phyloP scores from a whole-genome alignment of 2,888 invertebrate genomes.

The Tipula vernalis region DNA sequence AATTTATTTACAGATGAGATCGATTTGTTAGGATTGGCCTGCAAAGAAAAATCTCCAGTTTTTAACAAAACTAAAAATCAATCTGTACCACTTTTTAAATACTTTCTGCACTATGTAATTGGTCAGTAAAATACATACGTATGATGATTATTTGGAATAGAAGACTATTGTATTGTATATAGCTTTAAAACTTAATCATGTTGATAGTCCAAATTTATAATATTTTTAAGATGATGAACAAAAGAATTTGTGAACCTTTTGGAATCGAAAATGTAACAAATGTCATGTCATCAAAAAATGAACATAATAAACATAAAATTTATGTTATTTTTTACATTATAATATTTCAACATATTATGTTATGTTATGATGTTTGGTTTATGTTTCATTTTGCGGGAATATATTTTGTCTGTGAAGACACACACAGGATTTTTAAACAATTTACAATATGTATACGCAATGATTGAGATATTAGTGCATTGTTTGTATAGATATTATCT shows the following conservation, averaged over 20 bases:
- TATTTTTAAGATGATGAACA: background rate
- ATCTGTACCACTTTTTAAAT: too few species aligned
- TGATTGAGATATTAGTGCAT: background rate
- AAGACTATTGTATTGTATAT: background rate
- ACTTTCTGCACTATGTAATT: too few species aligned
- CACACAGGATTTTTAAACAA: background rate
- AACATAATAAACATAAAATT: slow-evolving; percentile 4
- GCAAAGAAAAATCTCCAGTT: too few species aligned
- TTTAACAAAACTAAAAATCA: too few species aligned
- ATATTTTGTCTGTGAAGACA: background rate
- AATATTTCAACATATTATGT: background rate
- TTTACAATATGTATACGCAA: background rate
- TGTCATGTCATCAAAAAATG: slow-evolving; percentile 4
- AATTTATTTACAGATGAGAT: too few species aligned
- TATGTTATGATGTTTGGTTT: background rate
- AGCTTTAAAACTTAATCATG: background rate
- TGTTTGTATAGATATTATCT: background rate
- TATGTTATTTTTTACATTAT: background rate
- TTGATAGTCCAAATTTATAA: background rate
- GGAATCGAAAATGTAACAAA: background rate
- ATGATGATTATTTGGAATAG: background rate
- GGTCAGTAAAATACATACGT: background rate
- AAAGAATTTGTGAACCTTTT: background rate
- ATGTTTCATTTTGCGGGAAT: slow-evolving; percentile 4
- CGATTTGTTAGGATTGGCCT: too few species aligned